Percentiles rank a stretch among this genome's conserved stretches.
These are phyloP conservation scores for Hormiphora californensis DNA, from an alignment of 37 sponge, comb jelly and placozoan species.

Conservation along the genomic window DNA sequence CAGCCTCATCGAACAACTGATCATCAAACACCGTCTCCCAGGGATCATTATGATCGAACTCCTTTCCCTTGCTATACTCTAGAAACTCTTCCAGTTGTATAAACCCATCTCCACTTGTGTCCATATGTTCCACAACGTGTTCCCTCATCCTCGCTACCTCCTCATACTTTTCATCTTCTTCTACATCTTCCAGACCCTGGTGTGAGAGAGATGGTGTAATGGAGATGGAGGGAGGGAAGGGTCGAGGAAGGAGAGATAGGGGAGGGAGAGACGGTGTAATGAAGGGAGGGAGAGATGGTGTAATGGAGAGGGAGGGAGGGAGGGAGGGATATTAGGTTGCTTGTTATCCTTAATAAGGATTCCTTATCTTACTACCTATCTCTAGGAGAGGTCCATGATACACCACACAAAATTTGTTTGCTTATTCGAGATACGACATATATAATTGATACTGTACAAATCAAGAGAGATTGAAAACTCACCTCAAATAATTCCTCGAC, in stretches of 20 bases:
- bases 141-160: background rate
- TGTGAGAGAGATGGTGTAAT: background rate
- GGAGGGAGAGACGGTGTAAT: too few species aligned
- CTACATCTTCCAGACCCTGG: background rate
- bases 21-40: background rate
- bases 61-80: background rate
- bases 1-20: too few species aligned
- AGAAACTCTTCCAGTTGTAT: conserved; percentile 9
- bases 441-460: too few species aligned
- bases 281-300: too few species aligned
- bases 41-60: background rate
- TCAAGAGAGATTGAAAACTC: too few species aligned
- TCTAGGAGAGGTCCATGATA: too few species aligned
- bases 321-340: too few species aligned
- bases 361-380: too few species aligned
- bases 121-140: background rate
- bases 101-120: background rate
- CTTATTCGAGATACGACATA: too few species aligned
- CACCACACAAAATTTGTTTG: too few species aligned
- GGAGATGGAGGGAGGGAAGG: background rate
- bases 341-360: too few species aligned
- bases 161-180: background rate
- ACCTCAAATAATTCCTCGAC: conserved; percentile 52
- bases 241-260: background rate
- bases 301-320: too few species aligned